Evolutionary conservation across 2,113 vertebrate species (phyloP), one percentile per base, ranked within the genome.

Genomic region (Nothoprocta pentlandii): DNA sequence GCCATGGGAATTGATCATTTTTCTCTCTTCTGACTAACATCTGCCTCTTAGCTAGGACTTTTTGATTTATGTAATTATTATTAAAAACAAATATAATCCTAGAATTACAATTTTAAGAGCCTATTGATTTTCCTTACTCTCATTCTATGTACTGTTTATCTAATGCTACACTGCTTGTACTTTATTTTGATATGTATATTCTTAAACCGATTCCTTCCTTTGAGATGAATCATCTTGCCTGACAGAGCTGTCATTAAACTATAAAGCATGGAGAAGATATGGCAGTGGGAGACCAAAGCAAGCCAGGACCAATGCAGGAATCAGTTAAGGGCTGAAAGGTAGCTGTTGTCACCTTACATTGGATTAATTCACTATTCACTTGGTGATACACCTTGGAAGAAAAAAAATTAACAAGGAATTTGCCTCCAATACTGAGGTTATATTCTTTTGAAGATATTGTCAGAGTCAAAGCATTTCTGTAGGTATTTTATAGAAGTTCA

Each of bases 81-180:
- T 88, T 94, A 80, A 80, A 96, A 93, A 54, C 92, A 95, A 94
- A 51, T 85, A 82, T 68, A 53, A 90, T 85, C 85, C 49, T 93
- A 76, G 88, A 89, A 97, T 95, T 94, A 86, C 81, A 78, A 66
- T 95, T 93, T 88, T 95, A 91, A 91, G 85, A 95, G 77, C 56
- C 15, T 80, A 93, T 96, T 51, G 92, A 96, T 96, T 91, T 67
- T 26, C 78, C 73, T 0, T 0, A 19, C 68, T 82, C 59, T 34
- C 16, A 3, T 42, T 74, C 51, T 2, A 2, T 3, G 9, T 0
- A 1, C 62, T 58, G 36, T 39, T 94, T 73, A 91, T 30, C 75
- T 19, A 30, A 32, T 6, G 10, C 19, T 71, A 51, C 41, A 14
- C 9, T 22, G n/a, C 23, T 89, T n/a, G 30, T 67, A 30, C 80